Base-by-base conservation (phyloP, 2,888 invertebrate species). In the Quadroppia sp. region DNA sequence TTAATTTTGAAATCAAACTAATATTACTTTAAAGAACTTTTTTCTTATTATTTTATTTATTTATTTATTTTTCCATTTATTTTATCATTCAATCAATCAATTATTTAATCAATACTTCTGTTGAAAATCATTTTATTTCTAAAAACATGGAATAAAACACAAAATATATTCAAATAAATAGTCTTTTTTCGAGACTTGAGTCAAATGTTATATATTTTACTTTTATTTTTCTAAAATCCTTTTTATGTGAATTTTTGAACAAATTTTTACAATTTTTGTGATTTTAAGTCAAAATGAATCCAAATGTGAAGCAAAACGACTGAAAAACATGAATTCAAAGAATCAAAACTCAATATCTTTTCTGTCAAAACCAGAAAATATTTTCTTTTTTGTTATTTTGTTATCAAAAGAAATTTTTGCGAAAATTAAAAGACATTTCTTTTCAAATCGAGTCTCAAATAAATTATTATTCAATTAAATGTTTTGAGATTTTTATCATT, bases 331-430 rank as follows among this genome's bases (percentile, higher is more conserved):
- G 4, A 59, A 15, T 59, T 30, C 13, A 4, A 30, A 59, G 23
- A 59, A 25, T 59, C 28, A 59, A 59, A 59, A 9, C 59, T 30
- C 59, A n/a, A 59, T 59, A 4, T 3, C 1, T 59, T 53, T 59
- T 28, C 28, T 59, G 59, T 59, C 59, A 59, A 28, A 59, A 28
- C 7, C 59, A 59, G 59, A 59, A 25, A 50, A 50, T 15, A 50
- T 20, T 50, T 50, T 50, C 3, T 50, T 50, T 15, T n/a, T 23
- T 50, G 6, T 50, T 20, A 2, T 50, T 50, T 20, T 20, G 2
- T 20, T 50, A 20, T 50, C 2, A 17, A 17, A 45, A n/a, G 45
- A 45, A 15, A 50, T 50, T 23, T 20, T 20, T 2, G n/a, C 4
- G 20, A 20, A 50, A 50, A 50, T 23, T 50, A 3, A 3, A 50